Evolutionary conservation across 2,888 invertebrate species (phyloP).

Genomic region (Lithophane socia): DNA sequence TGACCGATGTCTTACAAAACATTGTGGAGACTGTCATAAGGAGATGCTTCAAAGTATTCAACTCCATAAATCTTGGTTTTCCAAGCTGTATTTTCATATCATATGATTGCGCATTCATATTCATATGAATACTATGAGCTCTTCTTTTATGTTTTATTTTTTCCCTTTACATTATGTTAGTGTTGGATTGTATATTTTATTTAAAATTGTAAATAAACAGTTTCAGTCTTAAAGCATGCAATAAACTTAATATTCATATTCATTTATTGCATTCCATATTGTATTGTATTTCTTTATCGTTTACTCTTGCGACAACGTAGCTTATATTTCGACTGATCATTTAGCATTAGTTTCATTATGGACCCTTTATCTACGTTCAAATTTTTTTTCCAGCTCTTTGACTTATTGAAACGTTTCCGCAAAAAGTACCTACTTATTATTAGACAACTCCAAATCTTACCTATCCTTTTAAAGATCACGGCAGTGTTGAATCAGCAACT

Average conservation of each 20-base stretch:
- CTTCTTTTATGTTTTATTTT: no score
- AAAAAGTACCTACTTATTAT: background rate
- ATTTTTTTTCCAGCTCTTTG: background rate
- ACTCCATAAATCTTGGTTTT: background rate
- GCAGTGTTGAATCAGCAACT: background rate
- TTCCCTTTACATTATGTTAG: no score
- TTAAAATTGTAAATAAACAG: no score
- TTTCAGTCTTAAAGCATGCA: no score
- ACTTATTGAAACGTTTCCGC: background rate
- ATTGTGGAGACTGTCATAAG: constrained; percentile 8
- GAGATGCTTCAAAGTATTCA: background rate
- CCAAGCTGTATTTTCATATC: background rate
- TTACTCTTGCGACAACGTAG: background rate
- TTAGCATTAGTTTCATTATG: no score
- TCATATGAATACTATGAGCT: background rate
- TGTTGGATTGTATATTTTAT: no score
- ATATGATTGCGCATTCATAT: background rate
- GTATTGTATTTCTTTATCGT: background rate
- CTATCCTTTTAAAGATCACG: background rate
- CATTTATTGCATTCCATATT: background rate
- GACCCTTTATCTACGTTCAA: background rate
- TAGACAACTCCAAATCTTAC: background rate
- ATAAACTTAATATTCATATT: background rate
- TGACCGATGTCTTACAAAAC: constrained; percentile 38
- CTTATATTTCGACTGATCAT: background rate